Evolutionary conservation across 2,888 invertebrate genomes (phyloP).

Genomic region (Chesias legatella): DNA sequence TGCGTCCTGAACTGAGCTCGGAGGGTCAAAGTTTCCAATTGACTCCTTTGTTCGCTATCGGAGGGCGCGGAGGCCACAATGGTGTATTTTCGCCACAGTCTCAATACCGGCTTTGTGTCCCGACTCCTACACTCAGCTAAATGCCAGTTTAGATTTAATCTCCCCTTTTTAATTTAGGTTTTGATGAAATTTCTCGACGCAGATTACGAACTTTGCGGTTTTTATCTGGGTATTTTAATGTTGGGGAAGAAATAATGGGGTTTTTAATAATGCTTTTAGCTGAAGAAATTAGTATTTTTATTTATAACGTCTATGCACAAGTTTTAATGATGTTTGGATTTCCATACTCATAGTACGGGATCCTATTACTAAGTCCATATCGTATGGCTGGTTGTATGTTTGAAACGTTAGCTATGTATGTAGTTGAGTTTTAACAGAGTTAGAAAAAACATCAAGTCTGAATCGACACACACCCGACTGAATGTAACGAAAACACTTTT

Average conservation of each 20-base stretch:
- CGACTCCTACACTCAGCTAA: constrained; percentile 16
- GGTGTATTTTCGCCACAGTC: constrained; percentile 22
- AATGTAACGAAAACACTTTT: too few relatives aligned
- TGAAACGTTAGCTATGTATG: too few relatives aligned
- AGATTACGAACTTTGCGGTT: constrained; percentile 17
- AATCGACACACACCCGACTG: too few relatives aligned
- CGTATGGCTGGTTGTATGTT: too few relatives aligned
- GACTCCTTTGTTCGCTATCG: constrained; percentile 14
- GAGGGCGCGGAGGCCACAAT: constrained; percentile 1
- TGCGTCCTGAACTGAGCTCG: constrained; percentile 6
- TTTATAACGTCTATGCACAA: background rate
- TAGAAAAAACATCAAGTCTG: too few relatives aligned
- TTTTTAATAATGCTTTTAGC: background rate
- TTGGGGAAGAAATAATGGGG: background rate
- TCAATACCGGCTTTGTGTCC: constrained; percentile 26
- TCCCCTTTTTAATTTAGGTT: constrained; percentile 37
- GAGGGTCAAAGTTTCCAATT: constrained; percentile 28
- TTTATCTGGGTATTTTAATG: constrained; percentile 4
- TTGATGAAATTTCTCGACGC: constrained; percentile 31
- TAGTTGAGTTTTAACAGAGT: too few relatives aligned
- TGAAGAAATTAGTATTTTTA: background rate
- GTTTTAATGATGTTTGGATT: too few relatives aligned
- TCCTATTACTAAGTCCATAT: too few relatives aligned
- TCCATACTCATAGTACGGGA: too few relatives aligned
- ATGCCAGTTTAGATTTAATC: constrained; percentile 37